Percentiles rank a stretch among this genome's conserved stretches.
Conservation (phyloP, 2,797 vertebrate genomes). For the Sternotherus odoratus region DNA sequence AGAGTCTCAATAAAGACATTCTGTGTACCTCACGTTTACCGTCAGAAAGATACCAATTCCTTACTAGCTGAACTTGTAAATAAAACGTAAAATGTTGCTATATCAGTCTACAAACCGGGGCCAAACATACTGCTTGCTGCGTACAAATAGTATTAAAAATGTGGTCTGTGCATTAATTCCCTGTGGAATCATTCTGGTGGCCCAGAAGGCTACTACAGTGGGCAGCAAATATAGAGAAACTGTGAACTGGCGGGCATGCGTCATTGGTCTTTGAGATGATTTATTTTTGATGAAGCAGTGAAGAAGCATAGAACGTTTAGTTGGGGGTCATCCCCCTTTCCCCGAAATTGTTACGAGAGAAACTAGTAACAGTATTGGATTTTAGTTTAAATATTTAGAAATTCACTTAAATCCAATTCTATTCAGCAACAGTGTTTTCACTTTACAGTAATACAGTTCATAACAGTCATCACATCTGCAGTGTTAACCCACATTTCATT, state of each 20-base stretch:
- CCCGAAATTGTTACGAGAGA: neutral
- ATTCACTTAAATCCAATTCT: neutral
- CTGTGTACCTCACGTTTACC: neutral
- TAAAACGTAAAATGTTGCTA: neutral
- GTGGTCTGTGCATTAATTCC: neutral
- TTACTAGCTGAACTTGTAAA: neutral
- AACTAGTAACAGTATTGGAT: neutral
- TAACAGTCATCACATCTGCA: neutral
- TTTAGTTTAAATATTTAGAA: neutral
- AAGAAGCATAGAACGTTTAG: neutral
- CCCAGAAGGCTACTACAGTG: neutral
- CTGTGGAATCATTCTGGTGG: neutral
- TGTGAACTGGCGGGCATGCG: neutral
- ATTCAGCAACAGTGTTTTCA: neutral
- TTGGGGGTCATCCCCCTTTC: accelerated
- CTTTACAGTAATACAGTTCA: neutral
- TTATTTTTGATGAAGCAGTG: neutral
- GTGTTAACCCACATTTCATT: neutral
- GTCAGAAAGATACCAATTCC: neutral
- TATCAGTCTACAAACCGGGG: neutral
- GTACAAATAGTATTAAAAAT: neutral
- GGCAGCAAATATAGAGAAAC: neutral
- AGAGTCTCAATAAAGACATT: neutral
- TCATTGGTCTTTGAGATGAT: neutral
- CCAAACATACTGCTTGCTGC: neutral